These are phyloP conservation scores for Drosophila parthenogenetica DNA, from an alignment of 2,888 invertebrate species.

Conservation along the genomic window DNA sequence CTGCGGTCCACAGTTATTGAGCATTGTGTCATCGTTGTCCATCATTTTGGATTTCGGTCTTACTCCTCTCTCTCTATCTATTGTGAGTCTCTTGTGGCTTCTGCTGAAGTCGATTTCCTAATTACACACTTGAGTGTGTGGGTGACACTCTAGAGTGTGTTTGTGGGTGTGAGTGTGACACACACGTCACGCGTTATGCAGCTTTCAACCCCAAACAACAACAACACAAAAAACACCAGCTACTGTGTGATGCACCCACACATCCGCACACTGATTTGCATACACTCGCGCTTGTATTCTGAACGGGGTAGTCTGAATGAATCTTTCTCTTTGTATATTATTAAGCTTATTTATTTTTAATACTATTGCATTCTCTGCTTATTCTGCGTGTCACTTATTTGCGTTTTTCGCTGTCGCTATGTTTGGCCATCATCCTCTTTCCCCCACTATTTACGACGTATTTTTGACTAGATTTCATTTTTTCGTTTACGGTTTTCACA, in stretches of 20 bases:
- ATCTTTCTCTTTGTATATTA: constrained; percentile 45
- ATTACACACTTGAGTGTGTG: constrained; percentile 37
- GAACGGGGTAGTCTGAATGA: constrained; percentile 32
- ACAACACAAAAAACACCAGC: constrained; percentile 40
- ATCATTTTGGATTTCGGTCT: constrained; percentile 64
- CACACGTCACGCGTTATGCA: constrained; percentile 77
- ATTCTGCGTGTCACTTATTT: constrained; percentile 78
- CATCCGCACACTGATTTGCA: constrained; percentile 42
- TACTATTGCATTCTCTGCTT: constrained; percentile 54
- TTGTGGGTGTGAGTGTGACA: constrained; percentile 29
- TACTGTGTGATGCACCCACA: constrained; percentile 56
- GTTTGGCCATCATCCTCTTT: constrained; percentile 61
- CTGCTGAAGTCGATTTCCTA: constrained; percentile 40
- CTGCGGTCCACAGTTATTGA: constrained; percentile 85
- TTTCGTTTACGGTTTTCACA: constrained; percentile 52
- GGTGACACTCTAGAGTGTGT: constrained; percentile 8
- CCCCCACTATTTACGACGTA: constrained; percentile 64
- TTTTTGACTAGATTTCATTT: constrained; percentile 73
- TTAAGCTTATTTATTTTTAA: constrained; percentile 58
- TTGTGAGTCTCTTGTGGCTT: constrained; percentile 42
- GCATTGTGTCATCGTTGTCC: constrained; percentile 83
- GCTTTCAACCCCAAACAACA: constrained; percentile 72
- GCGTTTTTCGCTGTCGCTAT: constrained; percentile 67
- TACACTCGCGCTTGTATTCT: constrained; percentile 29
- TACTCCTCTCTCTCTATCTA: constrained; percentile 20